These are phyloP conservation scores for Dasysyrphus albostriatus DNA, from an alignment of 2,888 invertebrate species.

Conservation along the genomic window DNA sequence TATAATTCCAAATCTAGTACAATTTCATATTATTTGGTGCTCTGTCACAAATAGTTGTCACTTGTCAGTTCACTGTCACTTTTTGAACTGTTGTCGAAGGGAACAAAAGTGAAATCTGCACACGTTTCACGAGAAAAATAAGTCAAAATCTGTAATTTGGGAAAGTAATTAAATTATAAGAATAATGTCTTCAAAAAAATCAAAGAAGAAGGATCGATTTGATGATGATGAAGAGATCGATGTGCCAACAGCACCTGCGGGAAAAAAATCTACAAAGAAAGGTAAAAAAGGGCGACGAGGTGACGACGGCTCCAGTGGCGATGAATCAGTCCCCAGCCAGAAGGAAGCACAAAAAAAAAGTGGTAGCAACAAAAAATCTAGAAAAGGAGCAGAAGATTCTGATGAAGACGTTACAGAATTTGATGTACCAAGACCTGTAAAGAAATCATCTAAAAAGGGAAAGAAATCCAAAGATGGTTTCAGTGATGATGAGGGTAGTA, in stretches of 20 bases:
- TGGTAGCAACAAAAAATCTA: constrained; percentile 79
- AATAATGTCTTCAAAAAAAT: constrained; percentile 79
- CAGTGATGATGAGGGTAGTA: constrained; percentile 79
- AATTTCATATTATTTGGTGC: not conserved
- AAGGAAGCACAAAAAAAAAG: constrained; percentile 61
- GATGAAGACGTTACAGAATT: constrained; percentile 72
- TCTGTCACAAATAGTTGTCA: not conserved
- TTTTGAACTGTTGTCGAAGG: not conserved
- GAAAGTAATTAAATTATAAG: constrained; percentile 1
- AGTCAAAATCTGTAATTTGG: not conserved
- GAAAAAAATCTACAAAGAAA: constrained; percentile 78
- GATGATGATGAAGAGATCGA: constrained; percentile 79
- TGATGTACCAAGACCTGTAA: constrained; percentile 60
- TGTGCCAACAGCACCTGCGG: constrained; percentile 71
- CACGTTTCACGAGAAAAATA: constrained; percentile 67
- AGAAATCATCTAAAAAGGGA: constrained; percentile 73
- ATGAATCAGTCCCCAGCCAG: constrained; percentile 81
- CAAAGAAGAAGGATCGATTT: constrained; percentile 81
- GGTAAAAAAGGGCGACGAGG: constrained; percentile 83
- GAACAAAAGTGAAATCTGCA: constrained; percentile 50
- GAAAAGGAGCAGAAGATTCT: constrained; percentile 75
- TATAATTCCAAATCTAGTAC: not conserved
- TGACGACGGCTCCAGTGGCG: constrained; percentile 85
- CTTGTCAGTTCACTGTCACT: not conserved
- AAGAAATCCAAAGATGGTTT: constrained; percentile 78